A percentile compares a stretch with the other conserved stretches of the same genome.
Conservation (phyloP, 2,797 vertebrate genomes). For the Aldrovandia affinis region DNA sequence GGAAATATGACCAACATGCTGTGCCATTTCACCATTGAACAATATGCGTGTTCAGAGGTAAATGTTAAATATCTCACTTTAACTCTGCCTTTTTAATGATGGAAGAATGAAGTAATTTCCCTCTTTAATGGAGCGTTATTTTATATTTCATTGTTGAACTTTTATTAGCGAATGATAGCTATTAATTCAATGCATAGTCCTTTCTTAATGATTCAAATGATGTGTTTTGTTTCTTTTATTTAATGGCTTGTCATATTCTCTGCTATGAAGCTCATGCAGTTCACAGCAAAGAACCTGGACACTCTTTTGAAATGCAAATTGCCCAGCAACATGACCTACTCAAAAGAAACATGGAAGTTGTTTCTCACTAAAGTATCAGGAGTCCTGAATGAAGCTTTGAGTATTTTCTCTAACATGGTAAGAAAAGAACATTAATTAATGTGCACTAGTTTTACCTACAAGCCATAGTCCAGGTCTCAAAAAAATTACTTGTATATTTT, state of each 20-base stretch:
- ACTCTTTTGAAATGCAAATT: conserved; percentile 28
- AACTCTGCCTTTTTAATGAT: not conserved
- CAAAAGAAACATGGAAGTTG: conserved; percentile 42
- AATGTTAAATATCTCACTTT: not conserved
- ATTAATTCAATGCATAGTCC: no score
- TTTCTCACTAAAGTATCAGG: conserved; percentile 37
- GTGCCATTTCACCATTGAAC: conserved; percentile 59
- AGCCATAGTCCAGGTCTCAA: not conserved
- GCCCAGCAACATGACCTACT: not conserved
- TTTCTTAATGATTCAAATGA: not conserved
- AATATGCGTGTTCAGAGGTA: conserved; percentile 69
- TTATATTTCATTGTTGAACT: no score
- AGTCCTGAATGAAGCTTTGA: conserved; percentile 32
- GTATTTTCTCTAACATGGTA: conserved; percentile 36
- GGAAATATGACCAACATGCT: conserved; percentile 23
- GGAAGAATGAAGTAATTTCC: no score
- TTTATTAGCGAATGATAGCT: no score
- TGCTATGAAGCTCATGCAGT: not conserved
- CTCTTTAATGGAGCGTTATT: no score
- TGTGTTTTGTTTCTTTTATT: not conserved
- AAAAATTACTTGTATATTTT: not conserved
- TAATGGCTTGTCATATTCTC: not conserved
- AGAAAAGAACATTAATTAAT: not conserved
- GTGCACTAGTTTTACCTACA: not conserved
- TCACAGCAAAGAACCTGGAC: conserved; percentile 29